phyloP scores from a whole-genome alignment of 2,113 vertebrate genomes.

The Salvelinus alpinus region DNA sequence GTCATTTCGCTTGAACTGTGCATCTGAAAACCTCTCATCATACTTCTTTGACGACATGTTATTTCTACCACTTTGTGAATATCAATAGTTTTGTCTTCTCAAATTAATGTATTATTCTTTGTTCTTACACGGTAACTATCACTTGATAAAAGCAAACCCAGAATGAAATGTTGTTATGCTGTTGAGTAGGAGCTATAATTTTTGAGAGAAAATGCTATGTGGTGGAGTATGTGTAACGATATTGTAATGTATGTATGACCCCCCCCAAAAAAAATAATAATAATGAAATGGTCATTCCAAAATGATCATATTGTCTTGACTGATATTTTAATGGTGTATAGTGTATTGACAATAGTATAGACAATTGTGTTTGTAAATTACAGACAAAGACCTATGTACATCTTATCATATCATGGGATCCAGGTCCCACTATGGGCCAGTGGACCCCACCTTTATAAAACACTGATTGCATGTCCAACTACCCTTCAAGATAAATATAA shows the following conservation, averaged over 20 bases:
- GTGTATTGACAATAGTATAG: neutral
- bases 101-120: slow-evolving; percentile 39
- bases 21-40: neutral
- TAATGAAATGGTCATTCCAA: slow-evolving; percentile 14
- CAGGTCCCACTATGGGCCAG: too few species aligned
- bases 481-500: too few species aligned
- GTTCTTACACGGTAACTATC: slow-evolving; percentile 17
- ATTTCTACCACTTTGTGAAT: slow-evolving; percentile 46
- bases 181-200: neutral
- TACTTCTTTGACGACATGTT: slow-evolving; percentile 27
- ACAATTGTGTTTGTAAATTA: too few species aligned
- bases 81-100: slow-evolving; percentile 18
- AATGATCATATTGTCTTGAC: neutral
- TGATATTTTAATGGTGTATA: neutral
- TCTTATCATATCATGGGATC: too few species aligned
- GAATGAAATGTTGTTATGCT: slow-evolving; percentile 18
- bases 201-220: slow-evolving; percentile 29
- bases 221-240: slow-evolving; percentile 39
- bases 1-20: slow-evolving; percentile 17
- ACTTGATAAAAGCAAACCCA: slow-evolving; percentile 39
- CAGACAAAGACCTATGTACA: neutral
- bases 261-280: slow-evolving; percentile 39
- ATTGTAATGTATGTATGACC: slow-evolving; percentile 50
- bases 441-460: too few species aligned
- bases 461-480: too few species aligned